Base-by-base conservation (phyloP, 2,797 vertebrate genomes). In the Crenichthys baileyi region DNA sequence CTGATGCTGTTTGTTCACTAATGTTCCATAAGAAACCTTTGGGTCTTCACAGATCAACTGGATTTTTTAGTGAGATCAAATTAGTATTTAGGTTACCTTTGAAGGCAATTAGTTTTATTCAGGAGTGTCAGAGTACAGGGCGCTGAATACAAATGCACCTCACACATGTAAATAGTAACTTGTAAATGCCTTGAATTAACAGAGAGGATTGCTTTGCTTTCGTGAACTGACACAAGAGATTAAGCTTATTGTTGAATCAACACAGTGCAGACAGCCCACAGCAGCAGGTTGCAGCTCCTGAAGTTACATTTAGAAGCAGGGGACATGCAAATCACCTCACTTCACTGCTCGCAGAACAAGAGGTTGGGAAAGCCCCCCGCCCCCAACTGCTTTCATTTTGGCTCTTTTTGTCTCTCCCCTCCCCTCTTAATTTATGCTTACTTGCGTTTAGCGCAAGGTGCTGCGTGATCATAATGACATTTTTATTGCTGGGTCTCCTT, bases 401-500 rank as follows among this genome's bases (percentile, higher is more conserved):
- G 72, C 79, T 77, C 70, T 86, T 90, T 73, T 72, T 78, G 77
- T 90, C 87, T 86, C 90, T 82, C 89, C 80, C 75, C 82, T 77
- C 71, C 76, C 79, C 81, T 79, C 67, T 89, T 93, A 84, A 93
- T 94, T 93, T 86, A 83, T 84, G 85, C 73, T 78, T 78, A 88
- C 93, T 92, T 93, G 87, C 90, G 92, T 93, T 91, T 89, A 88
- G 81, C 31, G 68, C 76, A 67, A 80, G 82, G 89, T 89, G 78
- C 82, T 50, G 82, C 83, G 63, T 75, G 85, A 87, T 90, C 88
- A 90, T 92, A 88, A 92, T 89, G 85, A 87, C 88, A 44, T 80
- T 89, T 93, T 91, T 90, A 91, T 91, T 90, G 88, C 87, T 77
- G 61, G 87, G 90, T 88, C 88, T 91, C 85, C 79, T n/a, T 81